phyloP scores from a whole-genome alignment of 2,113 vertebrate genomes.

The Halcyon senegalensis region DNA sequence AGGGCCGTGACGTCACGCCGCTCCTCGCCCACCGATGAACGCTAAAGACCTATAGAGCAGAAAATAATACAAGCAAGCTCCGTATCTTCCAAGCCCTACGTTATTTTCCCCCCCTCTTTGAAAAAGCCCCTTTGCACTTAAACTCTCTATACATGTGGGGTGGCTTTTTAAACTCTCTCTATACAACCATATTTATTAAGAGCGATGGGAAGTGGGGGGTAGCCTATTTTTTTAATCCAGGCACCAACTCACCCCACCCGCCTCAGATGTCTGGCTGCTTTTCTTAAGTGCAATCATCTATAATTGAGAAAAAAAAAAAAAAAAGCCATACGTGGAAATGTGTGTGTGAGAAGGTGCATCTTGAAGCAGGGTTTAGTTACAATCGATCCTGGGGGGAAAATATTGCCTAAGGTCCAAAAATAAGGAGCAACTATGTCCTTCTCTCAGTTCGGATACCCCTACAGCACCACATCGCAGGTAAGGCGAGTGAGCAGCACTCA shows the following conservation, averaged over 20 bases:
- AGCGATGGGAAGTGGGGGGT: conserved; percentile 76
- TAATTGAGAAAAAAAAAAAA: conserved; percentile 80
- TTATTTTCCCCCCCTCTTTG: conserved; percentile 28
- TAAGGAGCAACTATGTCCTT: conserved; percentile 93
- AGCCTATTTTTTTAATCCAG: conserved; percentile 74
- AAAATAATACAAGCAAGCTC: conserved; percentile 92
- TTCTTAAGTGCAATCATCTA: conserved; percentile 89
- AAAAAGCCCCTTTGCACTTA: conserved; percentile 83
- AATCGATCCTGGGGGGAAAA: conserved; percentile 86
- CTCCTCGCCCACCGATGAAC: conserved; percentile 89
- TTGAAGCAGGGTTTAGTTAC: conserved; percentile 85
- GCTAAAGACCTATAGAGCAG: conserved; percentile 91
- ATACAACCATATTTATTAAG: conserved; percentile 70
- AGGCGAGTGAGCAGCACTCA: conserved; percentile 74
- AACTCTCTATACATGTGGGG: conserved; percentile 73
- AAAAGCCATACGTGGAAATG: conserved; percentile 86
- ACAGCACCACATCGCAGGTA: conserved; percentile 96
- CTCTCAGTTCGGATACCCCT: conserved; percentile 97
- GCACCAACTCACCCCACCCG: conserved; percentile 67
- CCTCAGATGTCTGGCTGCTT: conserved; percentile 73
- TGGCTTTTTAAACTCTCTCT: conserved; percentile 72
- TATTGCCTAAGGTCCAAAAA: conserved; percentile 90
- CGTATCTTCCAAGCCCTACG: conserved; percentile 84
- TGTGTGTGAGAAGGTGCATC: conserved; percentile 84
- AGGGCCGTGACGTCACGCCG: conserved; percentile 96